Evolutionary conservation across 2,888 invertebrate genomes (phyloP).

Genomic region (Sussaba pulchella): DNA sequence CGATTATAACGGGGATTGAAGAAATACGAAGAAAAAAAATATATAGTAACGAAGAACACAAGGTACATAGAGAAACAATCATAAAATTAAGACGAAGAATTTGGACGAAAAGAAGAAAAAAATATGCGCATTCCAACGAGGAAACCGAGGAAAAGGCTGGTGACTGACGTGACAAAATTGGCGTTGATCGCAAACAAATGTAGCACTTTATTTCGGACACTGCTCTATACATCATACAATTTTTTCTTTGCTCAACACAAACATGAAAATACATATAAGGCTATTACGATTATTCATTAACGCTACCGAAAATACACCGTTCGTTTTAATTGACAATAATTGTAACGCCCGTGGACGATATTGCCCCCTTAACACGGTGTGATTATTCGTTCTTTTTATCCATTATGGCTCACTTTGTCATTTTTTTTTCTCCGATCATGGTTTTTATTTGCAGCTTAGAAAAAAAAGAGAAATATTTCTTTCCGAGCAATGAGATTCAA

Average conservation of each 20-base stretch:
- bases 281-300: slow-evolving; percentile 48
- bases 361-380: slow-evolving; percentile 42
- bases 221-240: slow-evolving; percentile 73
- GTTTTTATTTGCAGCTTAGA: neutral
- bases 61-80: slow-evolving; percentile 79
- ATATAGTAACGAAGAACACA: slow-evolving; percentile 76
- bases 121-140: slow-evolving; percentile 54
- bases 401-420: slow-evolving; percentile 30
- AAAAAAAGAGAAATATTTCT: slow-evolving; percentile 10
- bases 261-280: slow-evolving; percentile 63
- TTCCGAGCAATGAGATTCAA: slow-evolving; percentile 3
- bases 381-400: slow-evolving; percentile 31
- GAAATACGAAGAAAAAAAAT: neutral
- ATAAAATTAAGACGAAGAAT: slow-evolving; percentile 62
- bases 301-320: slow-evolving; percentile 49
- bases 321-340: slow-evolving; percentile 41
- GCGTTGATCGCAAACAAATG: slow-evolving; percentile 74
- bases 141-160: slow-evolving; percentile 71
- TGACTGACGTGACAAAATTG: slow-evolving; percentile 71
- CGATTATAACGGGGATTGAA: too few relatives aligned
- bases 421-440: slow-evolving; percentile 20
- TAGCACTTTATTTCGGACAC: slow-evolving; percentile 78
- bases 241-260: slow-evolving; percentile 62
- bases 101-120: slow-evolving; percentile 50
- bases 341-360: slow-evolving; percentile 43